phyloP scores from a whole-genome alignment of 2,113 vertebrate species.

The Gila orcuttii region DNA sequence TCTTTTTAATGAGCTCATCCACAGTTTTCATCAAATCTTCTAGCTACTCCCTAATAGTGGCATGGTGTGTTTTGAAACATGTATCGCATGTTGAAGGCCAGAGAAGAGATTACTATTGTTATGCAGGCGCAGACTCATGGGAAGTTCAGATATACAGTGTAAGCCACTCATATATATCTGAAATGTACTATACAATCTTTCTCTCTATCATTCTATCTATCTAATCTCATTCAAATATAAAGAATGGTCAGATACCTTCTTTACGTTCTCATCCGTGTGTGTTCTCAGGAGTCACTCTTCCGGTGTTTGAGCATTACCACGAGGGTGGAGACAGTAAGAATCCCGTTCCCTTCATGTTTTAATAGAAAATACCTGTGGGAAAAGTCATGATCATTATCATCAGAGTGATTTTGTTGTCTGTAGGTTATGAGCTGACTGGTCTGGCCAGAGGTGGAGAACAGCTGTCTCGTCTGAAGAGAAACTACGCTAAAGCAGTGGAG shows the following conservation, averaged over 20 bases:
- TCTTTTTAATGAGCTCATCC: no score
- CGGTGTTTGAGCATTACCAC: slow-evolving; percentile 98
- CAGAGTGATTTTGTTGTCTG: slow-evolving; percentile 37
- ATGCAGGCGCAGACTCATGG: no score
- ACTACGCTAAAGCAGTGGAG: slow-evolving; percentile 98
- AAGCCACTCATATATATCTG: no score
- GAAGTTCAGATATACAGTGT: no score
- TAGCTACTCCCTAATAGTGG: no score
- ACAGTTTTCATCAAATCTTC: no score
- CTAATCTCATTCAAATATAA: not conserved
- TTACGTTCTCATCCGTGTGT: not conserved
- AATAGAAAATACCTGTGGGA: not conserved
- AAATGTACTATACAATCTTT: no score
- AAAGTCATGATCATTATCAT: not conserved
- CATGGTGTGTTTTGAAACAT: no score
- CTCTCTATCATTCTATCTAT: no score
- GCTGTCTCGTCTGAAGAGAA: slow-evolving; percentile 95
- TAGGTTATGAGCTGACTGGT: slow-evolving; percentile 97
- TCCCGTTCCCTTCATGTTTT: not conserved
- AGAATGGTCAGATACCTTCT: not conserved
- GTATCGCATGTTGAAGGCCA: no score
- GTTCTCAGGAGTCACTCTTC: slow-evolving; percentile 89
- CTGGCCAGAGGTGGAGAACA: slow-evolving; percentile 97
- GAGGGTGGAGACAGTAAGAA: slow-evolving; percentile 99
- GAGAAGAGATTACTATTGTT: no score